phyloP scores from a whole-genome alignment of 2,797 vertebrate genomes.

The Sus cebifrons region DNA sequence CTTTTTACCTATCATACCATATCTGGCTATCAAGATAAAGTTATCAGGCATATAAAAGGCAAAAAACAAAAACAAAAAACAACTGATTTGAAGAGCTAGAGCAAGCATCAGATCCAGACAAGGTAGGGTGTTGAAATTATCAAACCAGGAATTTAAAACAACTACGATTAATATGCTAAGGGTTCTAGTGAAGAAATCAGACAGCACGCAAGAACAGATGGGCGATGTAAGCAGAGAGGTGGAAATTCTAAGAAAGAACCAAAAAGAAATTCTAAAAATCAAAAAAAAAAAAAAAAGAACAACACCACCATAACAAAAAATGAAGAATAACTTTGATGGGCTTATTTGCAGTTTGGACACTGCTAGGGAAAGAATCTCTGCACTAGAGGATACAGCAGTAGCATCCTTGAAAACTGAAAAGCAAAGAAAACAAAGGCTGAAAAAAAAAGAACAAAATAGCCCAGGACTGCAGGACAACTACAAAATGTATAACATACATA shows the following conservation, averaged over 20 bases:
- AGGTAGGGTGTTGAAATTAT: not conserved
- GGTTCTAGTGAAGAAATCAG: not conserved
- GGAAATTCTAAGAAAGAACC: not conserved
- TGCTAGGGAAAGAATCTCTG: not conserved
- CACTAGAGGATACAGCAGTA: not conserved
- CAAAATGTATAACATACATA: not conserved
- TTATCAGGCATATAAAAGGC: not conserved
- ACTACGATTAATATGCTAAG: not conserved
- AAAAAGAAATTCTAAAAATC: not conserved
- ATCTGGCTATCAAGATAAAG: not conserved
- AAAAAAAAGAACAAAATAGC: not conserved
- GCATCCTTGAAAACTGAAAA: not conserved
- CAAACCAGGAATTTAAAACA: not conserved
- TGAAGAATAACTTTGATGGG: not conserved
- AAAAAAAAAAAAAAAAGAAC: too few relatives aligned
- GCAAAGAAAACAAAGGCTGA: not conserved
- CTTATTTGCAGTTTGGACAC: not conserved
- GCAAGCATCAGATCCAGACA: not conserved
- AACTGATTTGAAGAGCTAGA: not conserved
- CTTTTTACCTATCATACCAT: not conserved
- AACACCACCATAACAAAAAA: not conserved
- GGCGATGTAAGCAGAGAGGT: not conserved
- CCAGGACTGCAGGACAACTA: not conserved
- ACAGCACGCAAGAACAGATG: not conserved
- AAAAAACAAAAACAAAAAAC: not conserved